These are phyloP conservation scores for Nothura maculosa DNA, from an alignment of 2,797 vertebrate genomes.

Conservation along the genomic window DNA sequence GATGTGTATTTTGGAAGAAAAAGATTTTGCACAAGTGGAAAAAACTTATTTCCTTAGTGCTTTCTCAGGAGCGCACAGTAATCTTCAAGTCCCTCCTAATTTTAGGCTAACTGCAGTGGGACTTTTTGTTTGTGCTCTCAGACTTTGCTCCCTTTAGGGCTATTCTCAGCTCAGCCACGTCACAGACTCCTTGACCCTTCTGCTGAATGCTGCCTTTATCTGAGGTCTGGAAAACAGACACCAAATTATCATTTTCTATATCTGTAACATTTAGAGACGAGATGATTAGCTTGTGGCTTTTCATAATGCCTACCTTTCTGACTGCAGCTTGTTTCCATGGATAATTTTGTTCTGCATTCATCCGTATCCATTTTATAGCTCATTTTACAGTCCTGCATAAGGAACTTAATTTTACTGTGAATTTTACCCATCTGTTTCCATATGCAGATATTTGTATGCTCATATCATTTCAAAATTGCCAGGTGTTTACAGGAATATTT, in stretches of 20 bases:
- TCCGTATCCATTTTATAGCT: background rate
- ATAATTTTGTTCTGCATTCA: background rate
- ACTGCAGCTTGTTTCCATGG: background rate
- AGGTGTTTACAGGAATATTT: background rate
- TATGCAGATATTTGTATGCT: background rate
- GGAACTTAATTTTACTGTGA: background rate
- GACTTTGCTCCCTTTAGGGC: accelerated
- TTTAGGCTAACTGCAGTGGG: background rate
- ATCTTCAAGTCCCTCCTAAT: background rate
- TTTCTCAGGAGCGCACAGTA: accelerated
- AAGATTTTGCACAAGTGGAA: background rate
- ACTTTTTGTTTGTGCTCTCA: background rate
- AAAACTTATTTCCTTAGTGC: background rate
- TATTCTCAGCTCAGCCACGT: background rate
- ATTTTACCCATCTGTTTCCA: background rate
- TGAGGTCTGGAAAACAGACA: background rate
- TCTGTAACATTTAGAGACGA: background rate
- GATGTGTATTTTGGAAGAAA: background rate
- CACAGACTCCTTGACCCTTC: background rate
- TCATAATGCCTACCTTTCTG: background rate
- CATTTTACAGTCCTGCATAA: background rate
- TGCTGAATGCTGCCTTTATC: background rate
- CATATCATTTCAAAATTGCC: background rate
- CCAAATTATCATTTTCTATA: background rate
- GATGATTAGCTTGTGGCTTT: background rate